Evolutionary conservation across 2,888 invertebrate genomes (phyloP).

Genomic region (Tetrapedia diversipes): DNA sequence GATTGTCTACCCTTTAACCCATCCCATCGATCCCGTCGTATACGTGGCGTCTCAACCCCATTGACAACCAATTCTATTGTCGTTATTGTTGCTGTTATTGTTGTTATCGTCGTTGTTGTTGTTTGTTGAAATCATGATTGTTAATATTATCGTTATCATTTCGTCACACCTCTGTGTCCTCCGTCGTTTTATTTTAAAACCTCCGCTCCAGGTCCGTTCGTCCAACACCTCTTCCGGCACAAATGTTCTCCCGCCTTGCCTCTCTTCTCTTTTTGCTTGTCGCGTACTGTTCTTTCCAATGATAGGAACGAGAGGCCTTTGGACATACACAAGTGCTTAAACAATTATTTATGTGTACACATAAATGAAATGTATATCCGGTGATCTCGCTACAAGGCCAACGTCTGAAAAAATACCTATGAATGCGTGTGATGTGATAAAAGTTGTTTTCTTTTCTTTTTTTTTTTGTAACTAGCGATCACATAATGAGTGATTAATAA

Average conservation of each 20-base stretch:
- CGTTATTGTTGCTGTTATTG: too few relatives aligned
- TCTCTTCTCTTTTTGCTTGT: slow-evolving; percentile 38
- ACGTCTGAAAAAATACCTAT: slow-evolving; percentile 67
- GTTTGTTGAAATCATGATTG: too few relatives aligned
- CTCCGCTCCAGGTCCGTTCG: slow-evolving; percentile 6
- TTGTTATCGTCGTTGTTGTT: too few relatives aligned
- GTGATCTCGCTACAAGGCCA: slow-evolving; percentile 66
- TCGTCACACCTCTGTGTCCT: slow-evolving; percentile 16
- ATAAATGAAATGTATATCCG: slow-evolving; percentile 32
- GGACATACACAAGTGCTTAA: slow-evolving; percentile 50
- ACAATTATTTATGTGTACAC: slow-evolving; percentile 51
- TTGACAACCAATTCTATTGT: slow-evolving; percentile 12
- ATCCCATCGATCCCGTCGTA: slow-evolving; percentile 71
- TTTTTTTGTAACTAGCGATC: slow-evolving; percentile 59
- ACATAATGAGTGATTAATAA: slow-evolving; percentile 64
- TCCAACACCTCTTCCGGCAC: slow-evolving; percentile 28
- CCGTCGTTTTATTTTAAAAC: not conserved
- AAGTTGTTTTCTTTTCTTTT: slow-evolving; percentile 77
- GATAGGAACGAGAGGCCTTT: slow-evolving; percentile 43
- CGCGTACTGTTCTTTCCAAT: slow-evolving; percentile 18
- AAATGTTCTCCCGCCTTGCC: slow-evolving; percentile 51
- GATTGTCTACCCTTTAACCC: slow-evolving; percentile 75
- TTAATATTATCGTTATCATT: too few relatives aligned
- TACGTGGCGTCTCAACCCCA: slow-evolving; percentile 71
- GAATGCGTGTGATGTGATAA: slow-evolving; percentile 75